Conservation (phyloP, 30 jellyfish, hydroid and myxozoan genomes). For the Hydractinia symbiolongicarpus region DNA sequence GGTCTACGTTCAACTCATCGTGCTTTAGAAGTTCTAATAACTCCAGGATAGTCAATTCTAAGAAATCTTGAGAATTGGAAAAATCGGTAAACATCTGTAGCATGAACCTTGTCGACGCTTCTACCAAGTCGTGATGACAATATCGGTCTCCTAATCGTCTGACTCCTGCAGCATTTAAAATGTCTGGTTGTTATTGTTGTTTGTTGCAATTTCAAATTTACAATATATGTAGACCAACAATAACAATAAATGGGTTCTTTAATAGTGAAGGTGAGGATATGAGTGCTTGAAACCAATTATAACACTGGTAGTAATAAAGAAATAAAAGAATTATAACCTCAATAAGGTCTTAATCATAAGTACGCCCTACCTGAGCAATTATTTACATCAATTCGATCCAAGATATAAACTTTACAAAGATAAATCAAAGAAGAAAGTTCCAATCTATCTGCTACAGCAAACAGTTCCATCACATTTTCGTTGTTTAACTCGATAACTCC, state of each 20-base stretch:
- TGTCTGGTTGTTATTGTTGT: no score
- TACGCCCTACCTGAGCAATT: constrained; percentile 37
- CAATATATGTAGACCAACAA: no score
- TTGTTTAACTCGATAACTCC: constrained; percentile 32
- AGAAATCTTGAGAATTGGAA: constrained; percentile 37
- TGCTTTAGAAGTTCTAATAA: constrained; percentile 25
- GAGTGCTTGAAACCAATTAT: no score
- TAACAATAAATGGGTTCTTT: no score
- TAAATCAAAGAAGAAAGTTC: constrained; percentile 35
- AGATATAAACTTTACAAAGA: constrained; percentile 32
- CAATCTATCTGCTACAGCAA: constrained; percentile 63
- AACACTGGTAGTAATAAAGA: no score
- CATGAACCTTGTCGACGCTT: constrained; percentile 35
- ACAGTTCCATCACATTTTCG: constrained; percentile 49
- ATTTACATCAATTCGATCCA: constrained; percentile 22
- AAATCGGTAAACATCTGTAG: constrained; percentile 40
- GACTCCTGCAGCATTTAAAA: not conserved
- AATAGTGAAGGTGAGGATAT: no score
- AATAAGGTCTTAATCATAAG: no score
- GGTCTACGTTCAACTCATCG: constrained; percentile 51
- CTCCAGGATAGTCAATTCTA: constrained; percentile 37
- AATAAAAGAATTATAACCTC: no score
- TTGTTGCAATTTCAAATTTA: no score
- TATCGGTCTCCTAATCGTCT: constrained; percentile 41
- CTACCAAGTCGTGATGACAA: constrained; percentile 20